Evolutionary conservation across 2,113 vertebrate species (phyloP), one percentile per base, ranked within the genome.

Genomic region (Xenopus borealis): DNA sequence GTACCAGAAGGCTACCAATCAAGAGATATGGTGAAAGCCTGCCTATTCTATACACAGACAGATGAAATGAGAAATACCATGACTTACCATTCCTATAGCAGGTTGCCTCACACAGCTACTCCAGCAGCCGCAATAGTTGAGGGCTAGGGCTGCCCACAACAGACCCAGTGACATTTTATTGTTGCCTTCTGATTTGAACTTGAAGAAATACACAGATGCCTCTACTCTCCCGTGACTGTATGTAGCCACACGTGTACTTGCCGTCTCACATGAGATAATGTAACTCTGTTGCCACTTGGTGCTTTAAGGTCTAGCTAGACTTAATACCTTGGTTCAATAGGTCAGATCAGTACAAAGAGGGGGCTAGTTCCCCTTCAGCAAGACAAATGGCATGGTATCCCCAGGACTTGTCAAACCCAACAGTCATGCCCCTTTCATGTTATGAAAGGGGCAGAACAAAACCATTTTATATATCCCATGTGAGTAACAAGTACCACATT

Each of bases 311-410:
- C 33, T 76, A 57, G 66, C 77, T 10, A 79, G 80, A 14, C 0
- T 2, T 0, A 80, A 64, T 0, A 84, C 82, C 17, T 63, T 0
- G 66, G 85, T 85, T 80, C 52, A 14, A 14, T 0, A 92, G 89
- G 0, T 91, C 87, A 0, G 84, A 86, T 96, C 96, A 97, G 65
- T 85, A 83, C 46, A 98, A 78, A 4, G 89, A 61, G 0, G 96
- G 96, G 0, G 78, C 82, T 0, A 96, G 96, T 44, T 96, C 95
- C 1, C 95, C 96, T 81, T 95, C 93, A 0, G 95, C 95, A 0
- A 79, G 92, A 75, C 96, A 98, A 65, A 89, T 69, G 0, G 95
- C 95, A 3, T 84, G 87, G 87, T 89, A 94, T 0, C 86, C 81
- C 0, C 83, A 83, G 6, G 80, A 78, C 0, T 85, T 78, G 0